Base-by-base conservation (phyloP, 2,888 invertebrate species). In the Cecidostiba fungosa region DNA sequence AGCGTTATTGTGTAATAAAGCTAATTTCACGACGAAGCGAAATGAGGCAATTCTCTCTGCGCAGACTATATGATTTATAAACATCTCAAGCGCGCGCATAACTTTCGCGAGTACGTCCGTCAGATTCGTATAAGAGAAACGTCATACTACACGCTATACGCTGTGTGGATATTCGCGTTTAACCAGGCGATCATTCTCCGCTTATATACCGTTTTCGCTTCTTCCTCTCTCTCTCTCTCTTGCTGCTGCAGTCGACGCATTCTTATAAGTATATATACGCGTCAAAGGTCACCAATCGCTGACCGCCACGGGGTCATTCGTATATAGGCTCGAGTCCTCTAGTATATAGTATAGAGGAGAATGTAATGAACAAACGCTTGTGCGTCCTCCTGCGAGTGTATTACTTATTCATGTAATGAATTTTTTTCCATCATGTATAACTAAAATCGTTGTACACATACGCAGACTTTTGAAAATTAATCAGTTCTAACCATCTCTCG, bases 271-370 rank as follows among this genome's bases (percentile, higher is more conserved):
- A 16, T 50, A 50, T 50, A 50, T 50, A 50, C 54, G n/a, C 89
- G 88, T 89, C 88, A 89, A 90, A 89, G 92, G 92, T 92, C 92
- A 91, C 90, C 86, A 87, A 88, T 88, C 90, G 89, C 87, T 89
- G 88, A 90, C 89, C 66, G 66, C 26, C 26, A 66, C 16, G 66
- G 66, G 66, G 66, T 66, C 66, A 66, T 0, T 29, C 66, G 19
- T 54, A 54, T 12, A n/a, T n/a, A n/a, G n/a, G n/a, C 50, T 50
- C 59, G 8, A n/a, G n/a, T 23, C 23, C 59, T 50, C 0, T 0
- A 4, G 59, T 10, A n/a, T 1, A 10, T 8, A 19, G 26, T 66
- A 14, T 3, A 3, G 26, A 12, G 16, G 66, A 66, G 66, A 66
- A 66, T 26, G 66, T 66, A 66, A 66, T 66, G 66, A 66, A 66